Percentiles rank a stretch among this genome's conserved stretches.
These are phyloP conservation scores for Aphis gossypii DNA, from an alignment of 1,140 invertebrate species.

Conservation along the genomic window DNA sequence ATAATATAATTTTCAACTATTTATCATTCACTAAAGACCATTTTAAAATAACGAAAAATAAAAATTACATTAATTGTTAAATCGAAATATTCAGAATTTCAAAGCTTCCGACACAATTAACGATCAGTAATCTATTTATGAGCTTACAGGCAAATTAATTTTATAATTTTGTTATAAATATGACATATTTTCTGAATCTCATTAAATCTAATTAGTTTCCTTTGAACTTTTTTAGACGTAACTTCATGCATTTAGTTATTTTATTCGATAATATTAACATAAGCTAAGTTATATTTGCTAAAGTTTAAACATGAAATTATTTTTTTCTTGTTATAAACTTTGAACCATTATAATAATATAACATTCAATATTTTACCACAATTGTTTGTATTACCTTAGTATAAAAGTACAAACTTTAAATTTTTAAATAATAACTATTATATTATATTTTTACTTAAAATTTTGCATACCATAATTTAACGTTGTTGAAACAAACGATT, in stretches of 20 bases:
- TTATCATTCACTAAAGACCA: constrained; percentile 20
- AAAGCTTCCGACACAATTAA: not conserved
- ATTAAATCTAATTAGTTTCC: not conserved
- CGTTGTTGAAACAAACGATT: not conserved
- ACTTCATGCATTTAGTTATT: not conserved
- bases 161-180: not conserved
- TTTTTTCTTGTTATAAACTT: not conserved
- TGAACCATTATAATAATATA: not conserved
- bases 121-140: not conserved
- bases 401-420: not conserved
- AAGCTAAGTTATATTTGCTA: not conserved
- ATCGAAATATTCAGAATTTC: not conserved
- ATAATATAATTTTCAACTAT: not conserved
- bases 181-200: not conserved
- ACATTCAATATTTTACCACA: not conserved
- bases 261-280: not conserved
- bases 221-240: not conserved
- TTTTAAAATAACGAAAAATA: not conserved
- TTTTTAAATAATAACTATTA: not conserved
- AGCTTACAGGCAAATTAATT: not conserved
- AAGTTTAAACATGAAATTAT: not conserved
- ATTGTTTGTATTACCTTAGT: not conserved
- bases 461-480: not conserved
- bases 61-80: not conserved
- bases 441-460: not conserved